These are phyloP conservation scores for Hippopotamus amphibius DNA, from an alignment of 2,113 vertebrate species.

Conservation along the genomic window DNA sequence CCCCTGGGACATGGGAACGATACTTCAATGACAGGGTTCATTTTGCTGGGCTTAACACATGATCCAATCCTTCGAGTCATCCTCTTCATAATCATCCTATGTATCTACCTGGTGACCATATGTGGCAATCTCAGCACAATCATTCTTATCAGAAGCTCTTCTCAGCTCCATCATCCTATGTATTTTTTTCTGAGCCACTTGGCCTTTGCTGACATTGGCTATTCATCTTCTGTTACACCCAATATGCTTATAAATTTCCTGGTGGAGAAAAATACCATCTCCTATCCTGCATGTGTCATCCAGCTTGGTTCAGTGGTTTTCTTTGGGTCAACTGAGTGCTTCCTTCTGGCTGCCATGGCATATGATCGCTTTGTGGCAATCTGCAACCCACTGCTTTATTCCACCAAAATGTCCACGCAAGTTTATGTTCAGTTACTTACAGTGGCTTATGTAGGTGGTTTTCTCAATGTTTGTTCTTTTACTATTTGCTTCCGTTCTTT, in stretches of 20 bases:
- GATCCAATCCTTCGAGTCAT: conserved; percentile 26
- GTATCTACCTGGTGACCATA: conserved; percentile 59
- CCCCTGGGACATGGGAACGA: neutral
- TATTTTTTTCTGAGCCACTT: conserved; percentile 68
- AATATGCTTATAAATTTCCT: conserved; percentile 67
- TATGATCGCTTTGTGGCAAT: conserved; percentile 69
- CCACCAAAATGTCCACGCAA: conserved; percentile 32
- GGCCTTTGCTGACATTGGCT: conserved; percentile 49
- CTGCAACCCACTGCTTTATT: conserved; percentile 52
- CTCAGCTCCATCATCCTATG: conserved; percentile 66
- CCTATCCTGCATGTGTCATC: neutral
- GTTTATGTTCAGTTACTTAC: neutral
- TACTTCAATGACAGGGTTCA: neutral
- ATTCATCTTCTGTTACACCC: conserved; percentile 59
- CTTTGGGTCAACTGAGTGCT: conserved; percentile 45
- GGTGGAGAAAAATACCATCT: neutral
- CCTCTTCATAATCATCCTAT: conserved; percentile 64
- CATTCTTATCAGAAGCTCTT: conserved; percentile 55
- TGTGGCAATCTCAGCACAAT: conserved; percentile 68
- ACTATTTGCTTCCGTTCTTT: conserved; percentile 10
- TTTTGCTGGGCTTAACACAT: conserved; percentile 61
- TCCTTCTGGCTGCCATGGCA: conserved; percentile 64
- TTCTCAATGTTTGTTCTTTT: neutral
- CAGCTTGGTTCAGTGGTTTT: neutral
- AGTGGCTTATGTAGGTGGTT: neutral